These are phyloP conservation scores for Orthonevra nobilis DNA, from an alignment of 2,888 invertebrate genomes.

Conservation along the genomic window DNA sequence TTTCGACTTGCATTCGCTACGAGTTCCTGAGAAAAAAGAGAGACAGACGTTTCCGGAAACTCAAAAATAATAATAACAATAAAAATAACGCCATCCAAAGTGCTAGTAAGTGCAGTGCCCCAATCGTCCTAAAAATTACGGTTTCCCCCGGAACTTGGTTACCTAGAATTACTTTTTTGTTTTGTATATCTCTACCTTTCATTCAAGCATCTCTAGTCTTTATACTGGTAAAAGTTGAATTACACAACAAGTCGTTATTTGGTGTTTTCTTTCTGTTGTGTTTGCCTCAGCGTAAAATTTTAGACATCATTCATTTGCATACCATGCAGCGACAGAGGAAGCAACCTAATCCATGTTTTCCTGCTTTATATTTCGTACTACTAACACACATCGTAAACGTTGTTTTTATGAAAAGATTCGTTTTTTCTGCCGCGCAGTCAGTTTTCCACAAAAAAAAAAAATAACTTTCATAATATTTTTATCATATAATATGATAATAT, in stretches of 20 bases:
- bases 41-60: too few relatives aligned
- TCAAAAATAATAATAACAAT: too few relatives aligned
- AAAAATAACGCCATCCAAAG: too few relatives aligned
- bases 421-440: conserved; percentile 2
- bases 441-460: conserved; percentile 22
- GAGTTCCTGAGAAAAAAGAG: too few relatives aligned
- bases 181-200: conserved; percentile 9
- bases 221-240: conserved; percentile 63
- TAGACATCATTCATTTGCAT: conserved; percentile 61
- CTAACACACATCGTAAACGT: conserved; percentile 26
- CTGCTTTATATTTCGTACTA: conserved; percentile 26
- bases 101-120: background rate
- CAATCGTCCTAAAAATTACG: conserved; percentile 3
- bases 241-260: conserved; percentile 28
- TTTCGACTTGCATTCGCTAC: too few relatives aligned
- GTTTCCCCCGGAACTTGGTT: conserved; percentile 51
- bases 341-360: conserved; percentile 28
- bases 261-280: too few relatives aligned
- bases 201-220: conserved; percentile 44
- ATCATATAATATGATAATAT: too few relatives aligned
- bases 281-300: conserved; percentile 45
- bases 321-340: conserved; percentile 19
- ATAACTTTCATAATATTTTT: too few relatives aligned
- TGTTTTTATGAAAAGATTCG: conserved; percentile 22
- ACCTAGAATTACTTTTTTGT: conserved; percentile 26